Evolutionary conservation across 2,113 vertebrate species (phyloP).

Genomic region (rabbit (Oryctolagus cuniculus)): mOryCun1.1 NC_091444.1:51289001-51289500

Average conservation of each 20-base stretch:
- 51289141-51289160: neutral
- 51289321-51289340: neutral
- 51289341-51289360: neutral
- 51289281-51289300: neutral
- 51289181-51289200: too few species aligned
- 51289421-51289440: neutral
- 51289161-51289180: neutral
- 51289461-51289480: neutral
- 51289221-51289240: neutral
- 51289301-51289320: neutral
- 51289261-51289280: fast-evolving
- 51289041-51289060: fast-evolving
- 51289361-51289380: neutral
- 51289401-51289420: neutral
- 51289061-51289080: neutral
- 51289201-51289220: too few species aligned
- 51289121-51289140: neutral
- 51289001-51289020: neutral
- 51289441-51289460: fast-evolving
- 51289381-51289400: neutral
- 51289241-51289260: neutral
- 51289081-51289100: neutral
- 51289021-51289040: neutral
- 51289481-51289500: neutral
- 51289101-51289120: neutral